Percentiles rank a stretch among this genome's conserved stretches.
phyloP scores from a whole-genome alignment of 2,888 invertebrate species.

The Netelia melanura region DNA sequence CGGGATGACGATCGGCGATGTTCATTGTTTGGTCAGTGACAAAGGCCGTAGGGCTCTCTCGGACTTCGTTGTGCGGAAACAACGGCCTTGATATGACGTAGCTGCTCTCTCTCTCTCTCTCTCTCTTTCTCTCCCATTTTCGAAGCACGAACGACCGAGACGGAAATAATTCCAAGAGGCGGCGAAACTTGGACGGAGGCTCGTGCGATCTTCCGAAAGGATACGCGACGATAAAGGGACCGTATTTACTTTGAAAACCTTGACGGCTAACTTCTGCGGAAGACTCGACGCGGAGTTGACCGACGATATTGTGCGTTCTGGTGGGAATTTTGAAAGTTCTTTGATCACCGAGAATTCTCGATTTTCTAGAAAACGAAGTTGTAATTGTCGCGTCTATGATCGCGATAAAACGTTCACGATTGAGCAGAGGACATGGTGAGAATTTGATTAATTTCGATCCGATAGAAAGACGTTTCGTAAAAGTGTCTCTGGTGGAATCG shows the following conservation, averaged over 20 bases:
- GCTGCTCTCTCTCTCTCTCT: not conserved
- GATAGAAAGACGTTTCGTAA: not conserved
- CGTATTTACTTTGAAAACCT: constrained; percentile 16
- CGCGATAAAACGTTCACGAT: not conserved
- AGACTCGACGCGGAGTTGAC: not conserved
- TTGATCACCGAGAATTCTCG: not conserved
- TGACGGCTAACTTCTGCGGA: constrained; percentile 1
- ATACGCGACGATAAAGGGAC: constrained; percentile 39
- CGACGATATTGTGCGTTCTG: not conserved
- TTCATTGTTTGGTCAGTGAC: constrained; percentile 72
- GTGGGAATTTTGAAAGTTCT: constrained; percentile 10
- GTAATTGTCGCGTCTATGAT: not conserved
- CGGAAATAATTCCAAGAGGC: constrained; percentile 26
- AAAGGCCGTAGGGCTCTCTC: constrained; percentile 66
- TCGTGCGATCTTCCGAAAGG: constrained; percentile 36
- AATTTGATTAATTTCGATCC: not conserved
- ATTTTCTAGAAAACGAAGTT: not conserved
- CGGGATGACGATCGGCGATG: constrained; percentile 55
- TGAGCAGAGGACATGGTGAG: not conserved
- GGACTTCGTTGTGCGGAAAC: constrained; percentile 60
- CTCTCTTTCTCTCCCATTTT: too few relatives aligned
- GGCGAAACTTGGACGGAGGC: constrained; percentile 45
- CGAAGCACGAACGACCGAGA: constrained; percentile 20
- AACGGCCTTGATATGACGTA: constrained; percentile 7
- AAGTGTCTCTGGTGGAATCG: not conserved